phyloP scores from a whole-genome alignment of 2,888 invertebrate genomes.

The Monoplex corrugatus region DNA sequence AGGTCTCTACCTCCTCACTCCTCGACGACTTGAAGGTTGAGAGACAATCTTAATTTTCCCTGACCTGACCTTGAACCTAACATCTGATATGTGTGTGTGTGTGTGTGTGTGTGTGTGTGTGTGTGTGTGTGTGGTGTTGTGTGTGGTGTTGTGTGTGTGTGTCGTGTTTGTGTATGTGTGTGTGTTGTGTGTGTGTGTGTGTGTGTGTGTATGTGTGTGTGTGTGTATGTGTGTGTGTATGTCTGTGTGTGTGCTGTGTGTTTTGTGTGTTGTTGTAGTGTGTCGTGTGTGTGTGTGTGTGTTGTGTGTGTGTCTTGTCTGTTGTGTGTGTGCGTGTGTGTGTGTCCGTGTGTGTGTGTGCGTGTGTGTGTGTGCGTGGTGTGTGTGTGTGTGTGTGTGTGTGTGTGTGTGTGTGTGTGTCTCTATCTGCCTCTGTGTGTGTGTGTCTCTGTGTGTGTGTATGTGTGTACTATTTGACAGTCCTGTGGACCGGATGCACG shows the following conservation, averaged over 20 bases:
- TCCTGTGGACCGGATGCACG: conserved; percentile 89
- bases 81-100: not conserved
- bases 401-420: not conserved
- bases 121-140: not conserved
- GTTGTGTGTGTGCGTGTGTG: conserved; percentile 18
- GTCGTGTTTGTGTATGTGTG: conserved; percentile 33
- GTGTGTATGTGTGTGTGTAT: not conserved
- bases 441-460: not conserved
- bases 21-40: too few species aligned
- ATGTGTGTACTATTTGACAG: conserved; percentile 54
- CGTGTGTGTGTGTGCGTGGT: not conserved
- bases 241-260: too few species aligned
- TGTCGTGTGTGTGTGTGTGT: conserved; percentile 3
- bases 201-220: conserved; percentile 33
- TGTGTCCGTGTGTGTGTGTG: too few species aligned
- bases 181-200: conserved; percentile 20
- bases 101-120: not conserved
- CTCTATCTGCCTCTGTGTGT: not conserved
- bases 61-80: too few species aligned
- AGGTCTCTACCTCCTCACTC: too few species aligned
- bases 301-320: too few species aligned
- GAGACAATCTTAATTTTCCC: too few species aligned
- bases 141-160: conserved; percentile 8
- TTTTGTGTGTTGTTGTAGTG: too few species aligned
- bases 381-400: not conserved